Evolutionary conservation across 2,888 invertebrate species (phyloP), one percentile per base, ranked within the genome.

Genomic region (Cryptocephalus primarius): DNA sequence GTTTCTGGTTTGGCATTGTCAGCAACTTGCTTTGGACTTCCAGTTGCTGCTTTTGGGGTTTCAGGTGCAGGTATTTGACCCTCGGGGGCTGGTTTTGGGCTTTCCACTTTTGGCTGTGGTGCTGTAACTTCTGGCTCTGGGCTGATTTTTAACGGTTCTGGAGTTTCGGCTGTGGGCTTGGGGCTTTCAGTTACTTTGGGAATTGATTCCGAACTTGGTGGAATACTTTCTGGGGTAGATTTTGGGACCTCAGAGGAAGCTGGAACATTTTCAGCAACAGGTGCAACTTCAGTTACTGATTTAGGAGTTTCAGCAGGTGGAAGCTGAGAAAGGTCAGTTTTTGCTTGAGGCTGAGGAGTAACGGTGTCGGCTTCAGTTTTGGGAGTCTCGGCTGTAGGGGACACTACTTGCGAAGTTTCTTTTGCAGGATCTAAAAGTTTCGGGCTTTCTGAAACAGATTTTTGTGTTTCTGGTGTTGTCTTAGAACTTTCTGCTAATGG

Each of bases 251-350:
- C 45, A 10, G 50, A 14, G 9, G 44, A 22, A 13, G 38, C 38
- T 13, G 14, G 11, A 41, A 43, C 31, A 39, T 41, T 11, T 48
- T 46, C 34, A 6, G 33, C 22, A 33, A 45, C 36, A 8, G 45
- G 41, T 43, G 42, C 31, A 39, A 42, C 9, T 48, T 46, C 14
- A 6, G 33, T 36, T 22, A 45, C 36, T 8, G 45, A 36, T 36
- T 38, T 22, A 13, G 44, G 44, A 31, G 51, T 32, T 42, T 39
- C 36, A 36, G 36, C 36, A 36, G 36, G 36, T 6, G 2, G 32
- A 1, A 41, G 36, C 46, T 38, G 43, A 44, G 43, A 45, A 34
- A 51, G 49, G 12, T 64, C 64, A 6, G 48, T 34, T 11, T 56
- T 51, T 44, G 63, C 47, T 48, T 54, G 52, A 8, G 49, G 34